Evolutionary conservation across 2,797 vertebrate genomes (phyloP).

Genomic region (Nothura maculosa): DNA sequence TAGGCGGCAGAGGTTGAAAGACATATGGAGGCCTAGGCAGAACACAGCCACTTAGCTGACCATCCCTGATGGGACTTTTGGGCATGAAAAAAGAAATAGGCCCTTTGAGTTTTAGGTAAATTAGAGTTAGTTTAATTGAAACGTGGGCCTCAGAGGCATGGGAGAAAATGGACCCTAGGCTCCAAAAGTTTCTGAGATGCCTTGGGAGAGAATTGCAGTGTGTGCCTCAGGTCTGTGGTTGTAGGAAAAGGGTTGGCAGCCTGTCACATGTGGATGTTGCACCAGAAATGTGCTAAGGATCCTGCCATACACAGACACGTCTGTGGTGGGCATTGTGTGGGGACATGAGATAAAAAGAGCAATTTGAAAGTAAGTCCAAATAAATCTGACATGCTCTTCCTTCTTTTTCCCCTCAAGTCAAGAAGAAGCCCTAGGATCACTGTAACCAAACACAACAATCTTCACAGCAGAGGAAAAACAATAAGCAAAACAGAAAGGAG

Average conservation of each 20-base stretch:
- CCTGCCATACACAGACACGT: rapidly evolving
- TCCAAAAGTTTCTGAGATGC: background rate
- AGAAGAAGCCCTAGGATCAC: background rate
- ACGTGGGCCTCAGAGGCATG: background rate
- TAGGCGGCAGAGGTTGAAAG: rapidly evolving
- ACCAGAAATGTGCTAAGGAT: background rate
- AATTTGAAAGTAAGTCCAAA: background rate
- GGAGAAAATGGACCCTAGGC: background rate
- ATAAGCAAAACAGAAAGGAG: background rate
- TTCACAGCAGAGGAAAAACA: background rate
- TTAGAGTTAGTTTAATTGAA: background rate
- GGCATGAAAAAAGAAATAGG: background rate
- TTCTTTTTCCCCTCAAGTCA: background rate
- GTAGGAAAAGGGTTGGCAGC: background rate
- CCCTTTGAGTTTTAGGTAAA: background rate
- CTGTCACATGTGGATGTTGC: rapidly evolving
- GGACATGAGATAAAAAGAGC: background rate
- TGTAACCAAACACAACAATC: background rate
- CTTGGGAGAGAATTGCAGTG: rapidly evolving
- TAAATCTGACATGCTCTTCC: constrained; percentile 11
- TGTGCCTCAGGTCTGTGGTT: background rate
- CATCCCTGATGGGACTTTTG: background rate
- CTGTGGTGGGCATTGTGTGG: background rate
- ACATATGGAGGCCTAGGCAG: background rate
- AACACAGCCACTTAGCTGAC: rapidly evolving